These are phyloP conservation scores for Stigmatopora argus DNA, from an alignment of 2,113 vertebrate genomes.

Conservation along the genomic window DNA sequence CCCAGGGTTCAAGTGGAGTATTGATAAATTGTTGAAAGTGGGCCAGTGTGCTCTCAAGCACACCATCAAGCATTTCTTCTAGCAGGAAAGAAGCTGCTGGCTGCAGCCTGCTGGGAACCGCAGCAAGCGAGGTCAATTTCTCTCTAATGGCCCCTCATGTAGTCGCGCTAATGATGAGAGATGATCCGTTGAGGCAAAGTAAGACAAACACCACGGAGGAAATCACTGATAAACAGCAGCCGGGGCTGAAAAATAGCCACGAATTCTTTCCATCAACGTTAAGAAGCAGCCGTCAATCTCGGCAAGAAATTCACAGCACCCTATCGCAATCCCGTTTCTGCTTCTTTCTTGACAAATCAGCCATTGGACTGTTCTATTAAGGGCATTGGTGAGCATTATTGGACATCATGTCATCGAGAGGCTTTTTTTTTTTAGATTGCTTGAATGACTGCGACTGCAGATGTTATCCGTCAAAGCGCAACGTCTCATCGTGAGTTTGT, in stretches of 20 bases:
- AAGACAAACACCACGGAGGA: conserved; percentile 40
- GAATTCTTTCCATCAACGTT: conserved; percentile 17
- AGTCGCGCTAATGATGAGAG: conserved; percentile 47
- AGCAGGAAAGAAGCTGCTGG: conserved; percentile 22
- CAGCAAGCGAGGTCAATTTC: conserved; percentile 56
- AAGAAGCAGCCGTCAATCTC: conserved; percentile 14
- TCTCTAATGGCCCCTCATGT: conserved; percentile 52
- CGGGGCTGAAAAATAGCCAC: conserved; percentile 9
- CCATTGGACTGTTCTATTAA: conserved; percentile 17
- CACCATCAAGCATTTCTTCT: conserved; percentile 25
- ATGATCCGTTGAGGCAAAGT: conserved; percentile 28
- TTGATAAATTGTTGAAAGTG: conserved; percentile 53
- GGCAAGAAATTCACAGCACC: background rate
- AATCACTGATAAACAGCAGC: conserved; percentile 25
- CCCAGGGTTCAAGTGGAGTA: conserved; percentile 27
- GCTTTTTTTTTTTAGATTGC: conserved; percentile 14
- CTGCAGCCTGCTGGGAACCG: conserved; percentile 48
- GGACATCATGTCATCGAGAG: conserved; percentile 8
- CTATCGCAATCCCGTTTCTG: conserved; percentile 9
- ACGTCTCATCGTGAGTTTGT: background rate
- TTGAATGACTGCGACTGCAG: conserved; percentile 22
- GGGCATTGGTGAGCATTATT: background rate
- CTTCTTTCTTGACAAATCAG: conserved; percentile 24
- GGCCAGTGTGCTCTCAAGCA: conserved; percentile 27
- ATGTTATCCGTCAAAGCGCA: background rate